phyloP scores from a whole-genome alignment of 2,888 invertebrate genomes.

The Zonitis immaculata region DNA sequence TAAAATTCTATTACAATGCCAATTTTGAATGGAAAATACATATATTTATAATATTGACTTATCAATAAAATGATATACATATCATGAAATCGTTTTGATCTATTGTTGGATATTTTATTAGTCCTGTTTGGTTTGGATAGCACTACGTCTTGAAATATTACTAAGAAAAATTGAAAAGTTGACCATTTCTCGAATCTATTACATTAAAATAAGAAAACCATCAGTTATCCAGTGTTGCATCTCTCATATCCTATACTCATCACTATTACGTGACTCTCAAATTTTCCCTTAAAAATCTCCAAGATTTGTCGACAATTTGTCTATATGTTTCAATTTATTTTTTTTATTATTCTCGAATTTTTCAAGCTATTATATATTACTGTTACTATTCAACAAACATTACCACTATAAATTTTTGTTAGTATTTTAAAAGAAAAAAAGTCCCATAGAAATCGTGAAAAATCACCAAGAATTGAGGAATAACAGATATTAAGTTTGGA shows the following conservation, averaged over 20 bases:
- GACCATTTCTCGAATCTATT: slow-evolving; percentile 6
- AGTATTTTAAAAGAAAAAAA: not conserved
- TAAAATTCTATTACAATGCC: too few relatives aligned
- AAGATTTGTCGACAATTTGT: slow-evolving; percentile 10
- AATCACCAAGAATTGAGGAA: not conserved
- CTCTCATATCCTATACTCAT: slow-evolving; percentile 11
- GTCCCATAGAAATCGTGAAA: not conserved
- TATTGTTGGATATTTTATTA: not conserved
- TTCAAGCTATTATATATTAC: not conserved
- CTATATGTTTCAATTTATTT: too few relatives aligned
- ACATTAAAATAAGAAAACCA: slow-evolving; percentile 17
- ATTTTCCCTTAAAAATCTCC: slow-evolving; percentile 12
- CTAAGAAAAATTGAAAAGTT: slow-evolving; percentile 10
- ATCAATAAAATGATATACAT: too few relatives aligned
- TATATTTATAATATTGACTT: too few relatives aligned
- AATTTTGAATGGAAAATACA: too few relatives aligned
- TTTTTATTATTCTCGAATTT: not conserved
- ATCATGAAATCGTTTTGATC: not conserved
- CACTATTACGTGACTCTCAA: slow-evolving; percentile 16
- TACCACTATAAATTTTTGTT: not conserved
- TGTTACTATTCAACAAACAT: not conserved
- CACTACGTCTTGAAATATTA: slow-evolving; percentile 1
- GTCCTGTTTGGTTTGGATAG: not conserved
- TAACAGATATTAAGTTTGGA: not conserved
- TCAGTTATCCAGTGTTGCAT: slow-evolving; percentile 6